These are phyloP conservation scores for Apotomis turbidana DNA, from an alignment of 2,888 invertebrate species.

Conservation along the genomic window DNA sequence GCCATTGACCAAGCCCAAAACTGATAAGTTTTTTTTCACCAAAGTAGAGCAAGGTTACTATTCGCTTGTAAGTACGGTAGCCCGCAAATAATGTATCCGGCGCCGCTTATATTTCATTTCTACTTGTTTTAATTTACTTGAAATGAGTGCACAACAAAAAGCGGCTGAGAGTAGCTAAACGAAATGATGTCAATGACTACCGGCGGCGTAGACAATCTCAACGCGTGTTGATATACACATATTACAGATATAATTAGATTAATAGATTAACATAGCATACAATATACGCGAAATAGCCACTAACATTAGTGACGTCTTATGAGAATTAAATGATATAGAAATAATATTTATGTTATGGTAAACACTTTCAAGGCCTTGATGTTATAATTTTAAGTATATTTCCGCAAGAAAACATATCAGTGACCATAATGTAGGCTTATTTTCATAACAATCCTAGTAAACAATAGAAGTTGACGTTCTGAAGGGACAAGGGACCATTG, in stretches of 20 bases:
- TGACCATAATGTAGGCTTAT: conserved; percentile 10
- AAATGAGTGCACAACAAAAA: conserved; percentile 11
- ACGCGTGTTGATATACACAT: conserved; percentile 18
- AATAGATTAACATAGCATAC: conserved; percentile 1
- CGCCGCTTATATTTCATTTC: background rate
- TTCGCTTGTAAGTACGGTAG: conserved; percentile 60
- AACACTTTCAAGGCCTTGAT: conserved; percentile 16
- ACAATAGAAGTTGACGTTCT: conserved; percentile 5
- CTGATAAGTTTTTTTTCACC: conserved; percentile 63
- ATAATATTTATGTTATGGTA: background rate
- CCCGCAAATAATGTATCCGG: conserved; percentile 33
- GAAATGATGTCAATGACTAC: conserved; percentile 71
- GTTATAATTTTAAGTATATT: background rate
- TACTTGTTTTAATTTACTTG: background rate
- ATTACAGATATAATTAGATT: background rate
- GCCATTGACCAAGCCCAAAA: conserved; percentile 40
- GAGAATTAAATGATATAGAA: background rate
- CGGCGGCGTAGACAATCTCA: conserved; percentile 29
- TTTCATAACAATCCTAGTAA: conserved; percentile 21
- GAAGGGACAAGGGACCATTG: conserved; percentile 2
- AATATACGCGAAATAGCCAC: conserved; percentile 15
- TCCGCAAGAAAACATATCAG: background rate
- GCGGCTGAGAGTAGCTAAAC: conserved; percentile 19
- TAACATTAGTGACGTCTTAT: background rate
- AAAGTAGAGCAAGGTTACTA: conserved; percentile 68